A percentile compares a stretch with the other conserved stretches of the same genome.
Evolutionary conservation across 2,113 vertebrate species (phyloP).

Genomic region (Heterocephalus glaber): DNA sequence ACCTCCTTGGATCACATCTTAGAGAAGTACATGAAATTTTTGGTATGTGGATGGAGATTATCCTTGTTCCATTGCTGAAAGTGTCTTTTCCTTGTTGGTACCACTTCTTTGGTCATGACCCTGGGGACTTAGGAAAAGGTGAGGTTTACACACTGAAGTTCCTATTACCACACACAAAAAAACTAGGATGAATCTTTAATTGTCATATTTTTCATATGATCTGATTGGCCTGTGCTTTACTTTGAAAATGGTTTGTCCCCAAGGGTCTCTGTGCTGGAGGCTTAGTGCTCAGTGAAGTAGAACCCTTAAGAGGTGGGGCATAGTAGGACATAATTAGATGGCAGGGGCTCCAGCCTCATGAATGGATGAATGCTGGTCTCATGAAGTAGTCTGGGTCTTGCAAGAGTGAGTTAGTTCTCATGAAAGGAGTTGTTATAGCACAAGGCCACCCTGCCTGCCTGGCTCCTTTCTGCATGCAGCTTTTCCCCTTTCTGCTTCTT

Average conservation of each 20-base stretch:
- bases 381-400: background rate
- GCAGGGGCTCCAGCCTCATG: background rate
- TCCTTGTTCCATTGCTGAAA: background rate
- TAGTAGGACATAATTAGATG: background rate
- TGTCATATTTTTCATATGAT: background rate
- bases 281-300: background rate
- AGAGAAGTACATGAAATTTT: background rate
- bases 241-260: background rate
- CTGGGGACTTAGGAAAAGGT: background rate
- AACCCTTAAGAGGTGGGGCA: background rate
- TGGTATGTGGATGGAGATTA: background rate
- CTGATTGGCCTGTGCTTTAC: background rate
- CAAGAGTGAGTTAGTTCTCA: background rate
- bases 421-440: background rate
- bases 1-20: background rate
- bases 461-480: background rate
- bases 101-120: background rate
- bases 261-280: background rate
- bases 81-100: background rate
- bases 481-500: background rate
- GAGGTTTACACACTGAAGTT: background rate
- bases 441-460: background rate
- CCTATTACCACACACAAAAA: no score
- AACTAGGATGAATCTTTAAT: background rate
- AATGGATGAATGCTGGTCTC: background rate